Evolutionary conservation across 2,113 vertebrate species (phyloP), one percentile per base, ranked within the genome.

Genomic region (Mastomys coucha): DNA sequence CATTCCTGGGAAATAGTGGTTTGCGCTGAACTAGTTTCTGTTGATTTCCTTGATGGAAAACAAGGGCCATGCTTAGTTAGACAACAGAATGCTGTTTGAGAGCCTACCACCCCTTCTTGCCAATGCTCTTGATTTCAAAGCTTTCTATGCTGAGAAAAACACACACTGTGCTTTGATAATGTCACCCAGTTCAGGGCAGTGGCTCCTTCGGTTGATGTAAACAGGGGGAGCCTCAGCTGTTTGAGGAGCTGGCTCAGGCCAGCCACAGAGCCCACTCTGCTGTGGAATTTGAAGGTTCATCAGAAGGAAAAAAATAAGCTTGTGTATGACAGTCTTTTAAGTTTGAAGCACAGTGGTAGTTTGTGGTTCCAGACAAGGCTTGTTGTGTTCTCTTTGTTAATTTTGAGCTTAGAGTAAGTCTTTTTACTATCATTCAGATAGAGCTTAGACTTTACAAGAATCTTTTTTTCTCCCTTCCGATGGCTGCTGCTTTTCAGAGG

Each of bases 101-200:
- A 84, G 72, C 16, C 63, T 72, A 13, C 75, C 24, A 39, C 17
- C 85, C 92, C 75, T 86, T 86, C 90, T 86, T 91, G 19, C 56
- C 28, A 89, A 45, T 3, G 19, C 14, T 89, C 93, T 93, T 81
- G 72, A 94, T 92, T 89, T 93, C 28, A 94, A 96, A 92, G 81
- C 45, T 89, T 76, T 96, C 28, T 36, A 95, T 26, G 28, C 73
- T 85, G n/a, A 94, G 80, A 92, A 97, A 95, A 89, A 45, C 65
- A 70, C 51, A 42, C 33, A 65, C 65, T 91, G 91, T 89, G 70
- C 84, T 96, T 94, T 97, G 89, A 92, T 96, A 93, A 92, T 88
- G 33, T 22, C 53, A 91, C 86, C 85, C 92, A 92, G 76, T 88
- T 97, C 63, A 65, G 53, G 85, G 80, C 95, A 95, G 86, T 45